Evolutionary conservation across 2,797 vertebrate species (phyloP), one percentile per base, ranked within the genome.

Genomic region (Nannoperca obscura): DNA sequence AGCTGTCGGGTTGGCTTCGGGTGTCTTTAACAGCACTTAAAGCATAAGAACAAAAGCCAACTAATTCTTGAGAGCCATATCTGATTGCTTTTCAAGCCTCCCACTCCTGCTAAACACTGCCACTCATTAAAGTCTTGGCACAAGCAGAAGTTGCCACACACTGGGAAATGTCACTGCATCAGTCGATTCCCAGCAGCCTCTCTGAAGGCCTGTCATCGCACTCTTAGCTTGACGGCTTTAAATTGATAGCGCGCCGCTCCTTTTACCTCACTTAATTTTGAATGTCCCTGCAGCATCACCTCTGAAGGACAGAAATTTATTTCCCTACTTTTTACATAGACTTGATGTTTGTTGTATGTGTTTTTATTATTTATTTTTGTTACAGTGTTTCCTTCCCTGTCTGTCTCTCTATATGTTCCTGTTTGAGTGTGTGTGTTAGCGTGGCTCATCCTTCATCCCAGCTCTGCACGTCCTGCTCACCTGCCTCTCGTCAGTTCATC

Each of bases 121-220:
- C 64, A 32, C 59, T 84, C 65, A 74, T 81, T 78, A 27, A 84
- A 88, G 46, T 52, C 78, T 62, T 71, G 78, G 74, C 85, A 69
- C 78, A 82, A 82, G 70, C 49, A 59, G 59, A 5, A 82, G 71
- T 36, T 74, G 62, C 42, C 30, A 76, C 38, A 47, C 36, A 38
- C 73, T 42, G 72, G 46, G 67, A 84, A 80, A 86, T 84, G 78
- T 84, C 78, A 60, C 57, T 14, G 69, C 74, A 19, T 78, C 79
- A 65, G 67, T 75, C 8, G 27, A 76, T 79, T 88, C 76, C 74
- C 75, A 59, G 78, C 74, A 65, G 36, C 73, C 40, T 40, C 71
- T 76, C 74, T 74, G 83, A 84, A 59, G 36, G 54, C 81, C 71
- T 70, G 90, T 82, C 88, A 86, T 81, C 82, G 36, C 67, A 74